phyloP scores from a whole-genome alignment of 1,140 invertebrate species.

The Glossosoma conforme region DNA sequence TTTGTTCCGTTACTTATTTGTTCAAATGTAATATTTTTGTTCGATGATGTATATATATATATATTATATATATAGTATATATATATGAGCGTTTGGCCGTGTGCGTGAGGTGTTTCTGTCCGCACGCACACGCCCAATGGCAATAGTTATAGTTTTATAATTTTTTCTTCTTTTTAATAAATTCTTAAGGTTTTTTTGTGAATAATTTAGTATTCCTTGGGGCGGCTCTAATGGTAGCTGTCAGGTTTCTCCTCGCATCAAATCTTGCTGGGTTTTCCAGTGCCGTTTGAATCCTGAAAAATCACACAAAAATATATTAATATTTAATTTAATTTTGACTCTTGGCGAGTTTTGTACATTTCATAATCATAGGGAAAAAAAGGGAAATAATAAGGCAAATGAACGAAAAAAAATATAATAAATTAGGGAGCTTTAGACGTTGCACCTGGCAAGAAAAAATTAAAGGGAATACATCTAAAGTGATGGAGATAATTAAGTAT shows the following conservation, averaged over 20 bases:
- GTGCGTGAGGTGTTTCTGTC: not conserved
- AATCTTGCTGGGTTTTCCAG: slow-evolving; percentile 21
- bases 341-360: not conserved
- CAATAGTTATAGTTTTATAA: not conserved
- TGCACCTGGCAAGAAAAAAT: no score
- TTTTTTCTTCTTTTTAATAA: slow-evolving; percentile 1
- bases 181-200: slow-evolving; percentile 4
- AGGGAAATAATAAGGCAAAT: not conserved
- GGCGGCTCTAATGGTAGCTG: not conserved
- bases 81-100: not conserved
- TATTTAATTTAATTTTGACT: not conserved
- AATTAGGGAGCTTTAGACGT: no score
- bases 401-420: not conserved
- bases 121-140: not conserved
- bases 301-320: slow-evolving; percentile 3
- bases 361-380: not conserved
- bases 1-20: no score
- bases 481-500: no score
- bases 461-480: no score
- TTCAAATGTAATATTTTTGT: no score
- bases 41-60: slow-evolving; percentile 1
- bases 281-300: slow-evolving; percentile 21
- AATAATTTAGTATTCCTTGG: not conserved
- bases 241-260: slow-evolving; percentile 19
- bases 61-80: slow-evolving; percentile 2